phyloP scores from a whole-genome alignment of 1,140 invertebrate species.

The Homalodisca vitripennis region DNA sequence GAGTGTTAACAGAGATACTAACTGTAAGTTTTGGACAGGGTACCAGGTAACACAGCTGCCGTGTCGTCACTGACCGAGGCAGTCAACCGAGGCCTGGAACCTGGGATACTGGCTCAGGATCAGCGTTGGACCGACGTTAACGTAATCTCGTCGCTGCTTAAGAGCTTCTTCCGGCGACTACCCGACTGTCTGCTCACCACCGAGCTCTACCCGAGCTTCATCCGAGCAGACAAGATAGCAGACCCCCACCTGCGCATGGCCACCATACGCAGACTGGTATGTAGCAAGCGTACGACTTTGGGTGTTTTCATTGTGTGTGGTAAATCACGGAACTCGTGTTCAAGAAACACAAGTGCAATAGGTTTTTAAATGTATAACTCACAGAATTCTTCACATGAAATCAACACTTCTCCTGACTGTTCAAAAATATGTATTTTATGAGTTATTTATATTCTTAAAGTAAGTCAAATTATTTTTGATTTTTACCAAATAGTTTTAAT shows the following conservation, averaged over 20 bases:
- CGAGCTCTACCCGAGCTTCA: constrained; percentile 86
- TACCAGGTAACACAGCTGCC: constrained; percentile 94
- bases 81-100: constrained; percentile 67
- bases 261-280: constrained; percentile 75
- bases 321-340: too few relatives aligned
- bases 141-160: constrained; percentile 89
- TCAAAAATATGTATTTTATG: too few relatives aligned
- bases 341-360: too few relatives aligned
- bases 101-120: constrained; percentile 60
- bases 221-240: constrained; percentile 84
- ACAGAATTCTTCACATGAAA: too few relatives aligned
- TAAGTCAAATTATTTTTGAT: too few relatives aligned
- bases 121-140: constrained; percentile 86
- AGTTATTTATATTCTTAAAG: too few relatives aligned
- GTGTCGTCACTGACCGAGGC: constrained; percentile 85
- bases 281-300: constrained; percentile 38
- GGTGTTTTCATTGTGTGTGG: too few relatives aligned
- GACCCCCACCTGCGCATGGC: constrained; percentile 70
- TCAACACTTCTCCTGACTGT: too few relatives aligned
- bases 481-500: too few relatives aligned
- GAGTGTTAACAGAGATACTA: too few relatives aligned
- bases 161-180: constrained; percentile 88
- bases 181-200: constrained; percentile 89
- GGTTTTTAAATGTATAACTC: too few relatives aligned
- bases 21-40: too few relatives aligned